These are phyloP conservation scores for Eumerus sabulonum DNA, from an alignment of 2,888 invertebrate species.

Conservation along the genomic window DNA sequence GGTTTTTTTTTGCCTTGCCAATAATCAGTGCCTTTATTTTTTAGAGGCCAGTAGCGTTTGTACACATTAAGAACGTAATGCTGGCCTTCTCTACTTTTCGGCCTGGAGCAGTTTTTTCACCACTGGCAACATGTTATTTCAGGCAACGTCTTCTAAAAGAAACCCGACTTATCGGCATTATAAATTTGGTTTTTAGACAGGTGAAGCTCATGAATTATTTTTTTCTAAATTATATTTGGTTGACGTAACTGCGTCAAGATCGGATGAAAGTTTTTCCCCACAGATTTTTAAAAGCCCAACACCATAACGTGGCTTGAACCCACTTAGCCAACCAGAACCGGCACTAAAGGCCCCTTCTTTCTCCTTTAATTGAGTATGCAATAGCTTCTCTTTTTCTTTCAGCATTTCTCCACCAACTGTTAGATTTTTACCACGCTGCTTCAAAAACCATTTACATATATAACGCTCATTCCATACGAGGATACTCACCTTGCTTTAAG, in stretches of 20 bases:
- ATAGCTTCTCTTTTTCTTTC: slow-evolving; percentile 2
- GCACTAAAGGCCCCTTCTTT: not conserved
- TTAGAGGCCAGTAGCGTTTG: too few species aligned
- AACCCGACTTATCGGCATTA: too few species aligned
- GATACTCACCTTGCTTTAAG: slow-evolving; percentile 15
- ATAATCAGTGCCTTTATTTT: slow-evolving; percentile 24
- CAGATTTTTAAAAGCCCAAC: slow-evolving; percentile 19
- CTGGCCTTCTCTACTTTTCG: slow-evolving; percentile 24
- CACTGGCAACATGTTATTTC: slow-evolving; percentile 12
- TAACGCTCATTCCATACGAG: slow-evolving; percentile 8
- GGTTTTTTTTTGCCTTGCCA: slow-evolving; percentile 10
- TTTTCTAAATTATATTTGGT: too few species aligned
- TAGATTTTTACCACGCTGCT: slow-evolving; percentile 21
- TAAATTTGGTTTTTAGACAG: slow-evolving; percentile 39
- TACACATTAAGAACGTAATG: not conserved
- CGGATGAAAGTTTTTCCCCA: slow-evolving; percentile 14
- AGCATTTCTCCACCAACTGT: slow-evolving; percentile 10
- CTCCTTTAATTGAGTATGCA: slow-evolving; percentile 7
- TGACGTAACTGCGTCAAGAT: not conserved
- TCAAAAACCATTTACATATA: slow-evolving; percentile 26
- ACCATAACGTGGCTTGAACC: slow-evolving; percentile 16
- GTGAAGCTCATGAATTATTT: slow-evolving; percentile 14
- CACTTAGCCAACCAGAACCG: slow-evolving; percentile 20
- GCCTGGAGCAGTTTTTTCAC: slow-evolving; percentile 43
- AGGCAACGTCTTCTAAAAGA: too few species aligned